Evolutionary conservation across 2,888 invertebrate species (phyloP), one percentile per base, ranked within the genome.

Genomic region (Neocrepidodera transversa): DNA sequence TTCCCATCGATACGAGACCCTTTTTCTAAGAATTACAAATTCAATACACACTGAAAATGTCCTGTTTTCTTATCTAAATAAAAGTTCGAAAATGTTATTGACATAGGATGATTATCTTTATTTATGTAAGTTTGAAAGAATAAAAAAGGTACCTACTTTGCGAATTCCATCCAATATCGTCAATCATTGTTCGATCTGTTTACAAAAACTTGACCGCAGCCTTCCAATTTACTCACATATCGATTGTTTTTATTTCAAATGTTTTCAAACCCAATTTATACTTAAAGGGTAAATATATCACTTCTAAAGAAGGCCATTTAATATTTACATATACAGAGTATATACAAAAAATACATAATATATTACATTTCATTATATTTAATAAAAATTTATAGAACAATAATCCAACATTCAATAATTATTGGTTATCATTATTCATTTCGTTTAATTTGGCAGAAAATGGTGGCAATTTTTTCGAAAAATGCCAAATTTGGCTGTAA

Each of bases 101-200:
- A 28, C 28, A 28, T 28, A 28, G 28, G 28, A 28, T 28, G 28
- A 76, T 76, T 75, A 74, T 74, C 74, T 65, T 63, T 69, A 69
- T 69, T 67, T 71, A 74, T 71, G 72, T 75, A 73, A 75, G 71
- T 72, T 71, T 69, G 68, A 68, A 68, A 72, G 70, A 69, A 63
- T 49, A 55, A 62, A 56, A n/a, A 66, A 63, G 60, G 59, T 57
- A 61, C 63, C 63, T 58, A 63, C n/a, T 64, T 61, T 60, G 65
- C 64, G 66, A 67, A 66, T 68, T 64, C 67, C 61, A 64, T 65
- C 65, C 68, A 71, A 73, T 75, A 74, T 75, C 74, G 74, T 76
- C 75, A 74, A 76, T 76, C 74, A 74, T 67, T 64, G 69, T 68
- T 71, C 70, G 73, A 74, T 75, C 72, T 75, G 74, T 75, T 75